phyloP scores from a whole-genome alignment of 2,113 vertebrate species.

The Coregonus clupeaformis region DNA sequence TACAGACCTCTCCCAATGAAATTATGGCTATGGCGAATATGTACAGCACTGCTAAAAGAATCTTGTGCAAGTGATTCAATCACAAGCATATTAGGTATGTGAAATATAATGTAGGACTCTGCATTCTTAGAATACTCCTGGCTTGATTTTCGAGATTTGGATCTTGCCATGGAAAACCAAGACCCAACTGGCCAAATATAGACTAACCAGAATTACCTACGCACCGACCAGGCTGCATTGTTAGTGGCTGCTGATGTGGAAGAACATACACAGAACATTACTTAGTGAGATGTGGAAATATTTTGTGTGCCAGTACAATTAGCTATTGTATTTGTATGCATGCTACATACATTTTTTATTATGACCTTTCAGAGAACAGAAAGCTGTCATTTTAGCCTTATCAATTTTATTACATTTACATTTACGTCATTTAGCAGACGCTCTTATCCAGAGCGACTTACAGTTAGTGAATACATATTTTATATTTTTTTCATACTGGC shows the following conservation, averaged over 20 bases:
- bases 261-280: no score
- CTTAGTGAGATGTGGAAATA: neutral
- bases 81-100: slow-evolving; percentile 45
- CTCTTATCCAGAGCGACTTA: no score
- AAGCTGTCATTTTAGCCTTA: no score
- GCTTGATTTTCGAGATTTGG: slow-evolving; percentile 32
- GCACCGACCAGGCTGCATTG: slow-evolving; percentile 32
- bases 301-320: no score
- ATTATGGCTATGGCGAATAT: neutral
- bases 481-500: no score
- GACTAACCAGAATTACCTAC: slow-evolving; percentile 39
- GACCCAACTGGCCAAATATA: slow-evolving; percentile 48
- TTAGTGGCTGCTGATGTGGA: no score
- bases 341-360: no score
- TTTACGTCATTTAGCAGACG: no score
- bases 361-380: no score
- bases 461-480: no score
- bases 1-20: slow-evolving; percentile 20
- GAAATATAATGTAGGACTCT: slow-evolving; percentile 50
- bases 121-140: slow-evolving; percentile 43
- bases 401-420: no score
- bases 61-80: slow-evolving; percentile 37
- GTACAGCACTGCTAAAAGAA: slow-evolving; percentile 32
- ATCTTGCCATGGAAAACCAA: slow-evolving; percentile 54
- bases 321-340: no score